Conservation (phyloP, 2,888 invertebrate genomes). For the Arge pagana region DNA sequence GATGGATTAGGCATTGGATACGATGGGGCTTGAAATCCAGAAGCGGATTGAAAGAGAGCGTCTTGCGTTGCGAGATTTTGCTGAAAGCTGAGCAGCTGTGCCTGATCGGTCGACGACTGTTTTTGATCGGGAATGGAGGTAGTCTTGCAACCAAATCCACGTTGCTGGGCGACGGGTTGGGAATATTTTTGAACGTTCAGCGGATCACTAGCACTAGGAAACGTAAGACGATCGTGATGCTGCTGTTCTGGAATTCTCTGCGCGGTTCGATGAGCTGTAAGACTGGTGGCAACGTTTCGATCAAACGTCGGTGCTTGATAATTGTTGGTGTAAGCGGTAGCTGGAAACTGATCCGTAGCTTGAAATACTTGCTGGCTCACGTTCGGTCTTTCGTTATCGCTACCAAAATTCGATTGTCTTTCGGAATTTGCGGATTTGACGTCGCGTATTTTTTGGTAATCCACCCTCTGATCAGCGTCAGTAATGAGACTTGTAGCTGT, state of each 20-base stretch:
- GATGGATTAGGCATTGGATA: slow-evolving; percentile 49
- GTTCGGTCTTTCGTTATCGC: slow-evolving; percentile 18
- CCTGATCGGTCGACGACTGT: slow-evolving; percentile 15
- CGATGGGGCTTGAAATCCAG: slow-evolving; percentile 49
- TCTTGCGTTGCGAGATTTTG: slow-evolving; percentile 49
- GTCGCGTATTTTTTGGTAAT: slow-evolving; percentile 38
- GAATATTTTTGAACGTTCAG: slow-evolving; percentile 41
- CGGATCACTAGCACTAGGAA: slow-evolving; percentile 39
- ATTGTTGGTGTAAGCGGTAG: slow-evolving; percentile 13
- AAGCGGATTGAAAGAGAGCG: slow-evolving; percentile 45
- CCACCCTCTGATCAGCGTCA: slow-evolving; percentile 42
- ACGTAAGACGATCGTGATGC: slow-evolving; percentile 39
- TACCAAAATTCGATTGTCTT: slow-evolving; percentile 36
- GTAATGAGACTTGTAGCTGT: slow-evolving; percentile 36
- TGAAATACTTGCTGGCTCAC: slow-evolving; percentile 20
- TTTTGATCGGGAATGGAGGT: slow-evolving; percentile 41
- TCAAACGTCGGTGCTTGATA: slow-evolving; percentile 38
- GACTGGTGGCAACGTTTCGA: slow-evolving; percentile 38
- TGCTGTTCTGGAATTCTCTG: slow-evolving; percentile 27
- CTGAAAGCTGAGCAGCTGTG: slow-evolving; percentile 45
- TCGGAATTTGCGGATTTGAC: slow-evolving; percentile 38
- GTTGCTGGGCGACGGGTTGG: slow-evolving; percentile 32
- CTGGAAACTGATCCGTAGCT: slow-evolving; percentile 12
- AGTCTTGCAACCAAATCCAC: slow-evolving; percentile 36
- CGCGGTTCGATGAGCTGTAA: slow-evolving; percentile 28